Evolutionary conservation across 2,888 invertebrate species (phyloP), one percentile per base, ranked within the genome.

Genomic region (Halocaridina rubra): DNA sequence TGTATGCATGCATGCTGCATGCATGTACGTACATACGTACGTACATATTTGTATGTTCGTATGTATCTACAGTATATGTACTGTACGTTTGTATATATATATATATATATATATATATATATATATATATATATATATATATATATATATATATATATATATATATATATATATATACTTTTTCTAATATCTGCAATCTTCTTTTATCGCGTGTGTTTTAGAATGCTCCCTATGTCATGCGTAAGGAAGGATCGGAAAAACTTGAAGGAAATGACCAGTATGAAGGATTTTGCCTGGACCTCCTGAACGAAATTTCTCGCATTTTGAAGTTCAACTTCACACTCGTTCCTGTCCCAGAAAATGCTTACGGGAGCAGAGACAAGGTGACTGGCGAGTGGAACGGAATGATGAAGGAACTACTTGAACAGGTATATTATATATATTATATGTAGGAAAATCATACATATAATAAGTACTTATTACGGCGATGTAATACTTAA

Each of bases 141-240:
- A 7, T 67, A 67, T 29, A 67, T 29, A 67, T 67, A 67, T 29
- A 67, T 27, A 67, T 67, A 29, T 67, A 67, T 29, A 67, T 29
- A 29, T 29, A 4, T 53, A 53, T 53, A 53, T 53, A 53, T 53
- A 53, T 53, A 53, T 53, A 53, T 53, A 53, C n/a, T n/a, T n/a
- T n/a, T n/a, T n/a, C n/a, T n/a, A n/a, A n/a, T n/a, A n/a, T n/a
- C n/a, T n/a, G n/a, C n/a, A n/a, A n/a, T n/a, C n/a, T n/a, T n/a
- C n/a, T n/a, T n/a, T n/a, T n/a, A n/a, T n/a, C n/a, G n/a, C n/a
- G n/a, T n/a, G n/a, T n/a, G n/a, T n/a, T 22, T 5, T 91, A 98
- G 97, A 96, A 95, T 90, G 93, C 94, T 71, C 98, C 98, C 0
- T 98, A 98, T 89, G 95, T 96, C 22, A 96, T 97, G 96, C 90